Base-by-base conservation (phyloP, 1,140 invertebrate species). In the Formica selysi region DNA sequence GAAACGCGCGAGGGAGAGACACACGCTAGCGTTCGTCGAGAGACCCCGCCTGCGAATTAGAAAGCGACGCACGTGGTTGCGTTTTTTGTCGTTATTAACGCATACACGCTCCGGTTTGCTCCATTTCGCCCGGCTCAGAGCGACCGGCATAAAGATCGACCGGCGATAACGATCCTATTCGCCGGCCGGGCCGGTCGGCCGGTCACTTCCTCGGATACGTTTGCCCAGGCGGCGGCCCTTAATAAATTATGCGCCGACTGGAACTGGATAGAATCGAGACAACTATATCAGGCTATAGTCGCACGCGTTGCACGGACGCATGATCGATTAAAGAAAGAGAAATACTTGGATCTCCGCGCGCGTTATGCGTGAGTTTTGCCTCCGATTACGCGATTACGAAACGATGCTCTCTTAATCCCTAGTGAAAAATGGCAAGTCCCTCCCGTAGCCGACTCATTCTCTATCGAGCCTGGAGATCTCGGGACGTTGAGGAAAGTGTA, bases 321-420 rank as follows among this genome's bases (percentile, higher is more conserved):
- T 76, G 86, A 87, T 86, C 85, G 85, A 83, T 83, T 64, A 86
- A 74, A 7, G 83, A 74, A 3, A 32, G 85, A 83, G 79, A 83
- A 86, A 86, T 61, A 68, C 19, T 6, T 51, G 32, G 62, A 19
- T 32, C 44, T 57, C 19, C 22, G 22, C 22, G 22, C 22, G 22
- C 22, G 22, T 19, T 16, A 4, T 29, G n/a, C 22, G 19, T 22
- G 29, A 16, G 16, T n/a, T 36, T 81, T 22, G 36, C 29, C 19
- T 70, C 41, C 11, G 22, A 22, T 41, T 51, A 19, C 44, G 29
- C 32, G 36, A 26, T 44, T n/a, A 59, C 38, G 36, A 32, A 70
- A 7, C 41, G 61, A n/a, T 26, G n/a, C 19, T 61, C 67, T 22
- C 26, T 29, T 57, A 59, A 59, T 73, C 13, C 26, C n/a, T 19